Percentiles rank a stretch among this genome's conserved stretches.
Conservation (phyloP, 2,888 invertebrate species). For the Acrobasis consociella region DNA sequence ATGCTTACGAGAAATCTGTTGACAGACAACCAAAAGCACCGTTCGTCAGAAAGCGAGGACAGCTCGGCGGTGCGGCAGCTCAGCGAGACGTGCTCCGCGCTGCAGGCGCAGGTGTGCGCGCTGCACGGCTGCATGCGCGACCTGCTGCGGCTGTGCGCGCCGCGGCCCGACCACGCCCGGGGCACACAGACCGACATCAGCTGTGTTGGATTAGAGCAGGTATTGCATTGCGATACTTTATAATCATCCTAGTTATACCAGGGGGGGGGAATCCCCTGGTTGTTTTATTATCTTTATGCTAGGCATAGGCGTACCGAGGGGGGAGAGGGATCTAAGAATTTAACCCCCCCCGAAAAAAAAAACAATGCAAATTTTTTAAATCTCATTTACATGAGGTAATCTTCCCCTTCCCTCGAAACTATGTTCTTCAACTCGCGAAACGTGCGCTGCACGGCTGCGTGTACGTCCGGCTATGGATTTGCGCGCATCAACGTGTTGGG, state of each 20-base stretch:
- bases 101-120: slow-evolving; percentile 90
- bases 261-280: too few relatives aligned
- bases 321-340: too few relatives aligned
- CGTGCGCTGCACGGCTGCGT: too few relatives aligned
- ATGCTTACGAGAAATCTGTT: background rate
- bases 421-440: too few relatives aligned
- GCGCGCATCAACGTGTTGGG: too few relatives aligned
- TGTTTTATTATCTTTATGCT: too few relatives aligned
- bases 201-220: slow-evolving; percentile 90
- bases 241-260: background rate
- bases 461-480: too few relatives aligned
- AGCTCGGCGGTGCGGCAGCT: slow-evolving; percentile 85
- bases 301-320: too few relatives aligned
- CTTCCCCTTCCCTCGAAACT: too few relatives aligned
- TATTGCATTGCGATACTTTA: slow-evolving; percentile 40
- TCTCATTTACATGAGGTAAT: too few relatives aligned
- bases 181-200: slow-evolving; percentile 91
- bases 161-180: slow-evolving; percentile 51
- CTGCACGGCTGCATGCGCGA: slow-evolving; percentile 91
- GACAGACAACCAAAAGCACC: slow-evolving; percentile 57
- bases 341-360: too few relatives aligned
- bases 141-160: slow-evolving; percentile 86
- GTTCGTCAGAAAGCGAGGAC: slow-evolving; percentile 55
- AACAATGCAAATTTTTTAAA: too few relatives aligned
- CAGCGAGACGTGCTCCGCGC: slow-evolving; percentile 88